Percentiles rank a stretch among this genome's conserved stretches.
phyloP scores from a whole-genome alignment of 2,888 invertebrate species.

The Lasioglossum villosulum region DNA sequence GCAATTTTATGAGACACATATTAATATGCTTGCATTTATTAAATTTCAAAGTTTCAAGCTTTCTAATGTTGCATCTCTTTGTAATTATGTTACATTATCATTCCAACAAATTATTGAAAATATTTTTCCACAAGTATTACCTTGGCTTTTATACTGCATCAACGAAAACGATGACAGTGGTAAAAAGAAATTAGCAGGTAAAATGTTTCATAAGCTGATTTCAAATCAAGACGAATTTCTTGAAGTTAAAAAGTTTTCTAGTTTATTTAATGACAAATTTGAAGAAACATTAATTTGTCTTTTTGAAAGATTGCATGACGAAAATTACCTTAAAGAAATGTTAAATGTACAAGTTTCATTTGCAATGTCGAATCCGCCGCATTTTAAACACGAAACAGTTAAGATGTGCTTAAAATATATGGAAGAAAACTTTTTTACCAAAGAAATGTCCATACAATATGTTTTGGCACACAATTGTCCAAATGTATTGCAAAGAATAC shows the following conservation, averaged over 20 bases:
- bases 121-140: slow-evolving; percentile 73
- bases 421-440: slow-evolving; percentile 83
- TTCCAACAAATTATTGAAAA: slow-evolving; percentile 78
- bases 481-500: slow-evolving; percentile 85
- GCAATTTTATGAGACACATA: slow-evolving; percentile 84
- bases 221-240: slow-evolving; percentile 74
- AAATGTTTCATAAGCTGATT: slow-evolving; percentile 73
- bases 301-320: slow-evolving; percentile 81
- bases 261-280: slow-evolving; percentile 78
- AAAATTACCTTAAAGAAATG: slow-evolving; percentile 84
- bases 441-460: slow-evolving; percentile 82
- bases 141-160: slow-evolving; percentile 66
- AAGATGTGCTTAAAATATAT: slow-evolving; percentile 84
- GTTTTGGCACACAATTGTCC: slow-evolving; percentile 82
- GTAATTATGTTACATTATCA: slow-evolving; percentile 70
- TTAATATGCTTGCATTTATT: slow-evolving; percentile 83
- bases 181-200: slow-evolving; percentile 59
- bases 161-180: slow-evolving; percentile 66
- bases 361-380: slow-evolving; percentile 82
- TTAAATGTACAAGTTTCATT: slow-evolving; percentile 82
- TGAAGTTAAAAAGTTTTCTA: slow-evolving; percentile 70
- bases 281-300: slow-evolving; percentile 79
- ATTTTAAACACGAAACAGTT: slow-evolving; percentile 84
- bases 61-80: slow-evolving; percentile 75
- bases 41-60: slow-evolving; percentile 82